Conservation (phyloP, 2,888 invertebrate genomes). For the Troides oblongomaculatus region DNA sequence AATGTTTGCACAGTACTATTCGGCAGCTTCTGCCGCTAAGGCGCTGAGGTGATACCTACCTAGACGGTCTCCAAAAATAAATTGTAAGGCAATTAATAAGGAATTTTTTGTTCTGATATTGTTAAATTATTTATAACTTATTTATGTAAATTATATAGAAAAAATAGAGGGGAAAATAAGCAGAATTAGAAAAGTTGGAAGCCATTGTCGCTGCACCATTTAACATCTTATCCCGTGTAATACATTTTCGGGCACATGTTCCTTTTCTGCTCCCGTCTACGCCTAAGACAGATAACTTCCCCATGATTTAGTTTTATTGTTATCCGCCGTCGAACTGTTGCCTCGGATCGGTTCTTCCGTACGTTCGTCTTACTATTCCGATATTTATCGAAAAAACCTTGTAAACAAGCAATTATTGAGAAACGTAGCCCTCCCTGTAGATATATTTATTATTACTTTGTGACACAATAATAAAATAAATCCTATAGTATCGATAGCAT, state of each 20-base stretch:
- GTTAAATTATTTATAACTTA: neutral
- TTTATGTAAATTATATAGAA: neutral
- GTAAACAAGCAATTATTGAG: conserved; percentile 29
- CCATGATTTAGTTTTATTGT: conserved; percentile 80
- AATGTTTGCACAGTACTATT: too few species aligned
- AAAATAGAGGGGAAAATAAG: conserved; percentile 24
- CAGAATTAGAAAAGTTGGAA: conserved; percentile 51
- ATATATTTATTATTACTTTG: too few species aligned
- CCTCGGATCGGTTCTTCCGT: conserved; percentile 39
- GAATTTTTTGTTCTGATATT: neutral
- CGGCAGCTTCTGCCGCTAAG: too few species aligned
- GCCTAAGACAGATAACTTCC: conserved; percentile 76
- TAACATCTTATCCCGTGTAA: conserved; percentile 65
- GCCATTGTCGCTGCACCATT: conserved; percentile 63
- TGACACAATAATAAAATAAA: too few species aligned
- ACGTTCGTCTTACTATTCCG: conserved; percentile 30
- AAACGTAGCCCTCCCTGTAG: conserved; percentile 34
- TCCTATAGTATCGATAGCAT: too few species aligned
- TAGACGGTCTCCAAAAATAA: too few species aligned
- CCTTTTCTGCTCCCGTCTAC: conserved; percentile 59
- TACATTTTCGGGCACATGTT: conserved; percentile 65
- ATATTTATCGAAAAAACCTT: conserved; percentile 24
- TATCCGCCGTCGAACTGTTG: conserved; percentile 69
- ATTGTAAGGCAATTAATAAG: neutral
- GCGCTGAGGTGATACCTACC: too few species aligned